A percentile compares a stretch with the other conserved stretches of the same genome.
These are phyloP conservation scores for Orestias chungarensis DNA, from an alignment of 2,797 vertebrate genomes.

Conservation along the genomic window DNA sequence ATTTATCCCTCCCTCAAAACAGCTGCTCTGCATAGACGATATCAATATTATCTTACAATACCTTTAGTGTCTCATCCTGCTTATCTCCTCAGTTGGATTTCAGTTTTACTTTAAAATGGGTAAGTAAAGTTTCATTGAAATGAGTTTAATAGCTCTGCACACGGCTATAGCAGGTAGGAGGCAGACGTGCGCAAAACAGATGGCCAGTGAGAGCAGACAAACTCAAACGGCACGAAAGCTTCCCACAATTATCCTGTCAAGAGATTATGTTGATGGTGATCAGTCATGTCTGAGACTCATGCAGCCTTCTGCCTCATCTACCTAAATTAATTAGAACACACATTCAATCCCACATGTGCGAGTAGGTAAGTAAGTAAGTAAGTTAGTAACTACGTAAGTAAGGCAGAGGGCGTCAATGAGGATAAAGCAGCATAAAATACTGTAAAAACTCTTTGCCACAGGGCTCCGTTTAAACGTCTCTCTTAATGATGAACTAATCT, in stretches of 20 bases:
- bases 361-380: slow-evolving; percentile 23
- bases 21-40: slow-evolving; percentile 11
- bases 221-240: slow-evolving; percentile 78
- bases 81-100: slow-evolving; percentile 3
- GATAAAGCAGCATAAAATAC: slow-evolving; percentile 66
- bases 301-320: slow-evolving; percentile 57
- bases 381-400: slow-evolving; percentile 15
- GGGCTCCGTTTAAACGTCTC: slow-evolving; percentile 63
- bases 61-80: not conserved
- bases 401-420: slow-evolving; percentile 43
- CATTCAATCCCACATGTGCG: slow-evolving; percentile 43
- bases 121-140: slow-evolving; percentile 30
- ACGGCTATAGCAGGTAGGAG: slow-evolving; percentile 41
- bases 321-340: slow-evolving; percentile 38
- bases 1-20: slow-evolving; percentile 30
- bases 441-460: slow-evolving; percentile 69
- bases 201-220: slow-evolving; percentile 73
- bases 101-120: slow-evolving; percentile 10
- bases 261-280: slow-evolving; percentile 68
- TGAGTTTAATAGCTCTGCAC: slow-evolving; percentile 19
- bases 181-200: slow-evolving; percentile 60
- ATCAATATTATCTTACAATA: slow-evolving; percentile 8
- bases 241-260: slow-evolving; percentile 77
- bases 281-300: slow-evolving; percentile 62
- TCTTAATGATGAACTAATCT: slow-evolving; percentile 71